Conservation (phyloP, 2,797 vertebrate genomes). For the Myotis pilosus region DNA sequence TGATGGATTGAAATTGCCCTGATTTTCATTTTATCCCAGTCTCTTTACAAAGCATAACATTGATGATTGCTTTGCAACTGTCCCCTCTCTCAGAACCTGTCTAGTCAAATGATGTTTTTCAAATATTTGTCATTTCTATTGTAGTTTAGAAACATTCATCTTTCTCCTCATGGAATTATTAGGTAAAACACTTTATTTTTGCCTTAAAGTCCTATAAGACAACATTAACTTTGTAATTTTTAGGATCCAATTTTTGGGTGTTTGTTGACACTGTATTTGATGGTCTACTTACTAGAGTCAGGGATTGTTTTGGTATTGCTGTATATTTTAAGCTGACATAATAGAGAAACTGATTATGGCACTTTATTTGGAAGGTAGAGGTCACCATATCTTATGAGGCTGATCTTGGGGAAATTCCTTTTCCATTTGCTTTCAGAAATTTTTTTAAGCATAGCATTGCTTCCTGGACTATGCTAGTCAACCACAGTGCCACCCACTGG, state of each 20-base stretch:
- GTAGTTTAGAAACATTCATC: background rate
- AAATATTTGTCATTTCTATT: slow-evolving; percentile 44
- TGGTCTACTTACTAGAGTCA: slow-evolving; percentile 55
- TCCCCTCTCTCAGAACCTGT: background rate
- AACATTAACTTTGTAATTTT: slow-evolving; percentile 51
- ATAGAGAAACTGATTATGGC: slow-evolving; percentile 56
- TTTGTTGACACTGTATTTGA: slow-evolving; percentile 63
- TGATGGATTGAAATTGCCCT: background rate
- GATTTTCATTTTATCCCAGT: background rate
- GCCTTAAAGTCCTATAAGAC: background rate
- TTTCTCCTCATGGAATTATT: background rate
- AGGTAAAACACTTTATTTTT: background rate
- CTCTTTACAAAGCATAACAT: slow-evolving; percentile 40
- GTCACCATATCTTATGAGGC: background rate
- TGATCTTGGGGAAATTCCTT: background rate
- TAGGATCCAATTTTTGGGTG: background rate
- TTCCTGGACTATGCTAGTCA: background rate
- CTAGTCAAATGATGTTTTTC: slow-evolving; percentile 37
- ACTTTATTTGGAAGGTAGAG: slow-evolving; percentile 8
- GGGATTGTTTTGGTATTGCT: background rate
- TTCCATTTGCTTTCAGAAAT: background rate
- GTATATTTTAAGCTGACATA: slow-evolving; percentile 15
- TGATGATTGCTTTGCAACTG: background rate
- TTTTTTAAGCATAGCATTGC: background rate
- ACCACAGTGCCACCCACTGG: background rate